Evolutionary conservation across 2,113 vertebrate species (phyloP), one percentile per base, ranked within the genome.

Genomic region (Eclectus roratus): DNA sequence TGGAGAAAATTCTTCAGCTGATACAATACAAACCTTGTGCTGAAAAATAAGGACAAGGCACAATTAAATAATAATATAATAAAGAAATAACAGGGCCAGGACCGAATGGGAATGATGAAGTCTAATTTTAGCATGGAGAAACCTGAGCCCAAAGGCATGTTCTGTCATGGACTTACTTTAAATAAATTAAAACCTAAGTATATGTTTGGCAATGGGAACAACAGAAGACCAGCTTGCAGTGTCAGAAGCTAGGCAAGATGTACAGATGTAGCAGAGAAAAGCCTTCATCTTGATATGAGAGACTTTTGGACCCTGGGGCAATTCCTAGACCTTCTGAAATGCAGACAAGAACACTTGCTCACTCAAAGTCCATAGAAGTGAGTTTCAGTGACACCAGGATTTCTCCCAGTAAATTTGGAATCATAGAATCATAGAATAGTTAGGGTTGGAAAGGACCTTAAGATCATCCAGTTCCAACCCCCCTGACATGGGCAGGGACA

Each of bases 21-120:
- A 98, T 79, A 99, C 94, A 43, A 99, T 95, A 68, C 98, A 99
- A 74, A 99, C 84, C 89, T 98, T 99, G 95, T 99, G 97, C 99
- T 99, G 94, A 81, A 89, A 93, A 95, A 79, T 19, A 96, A 95
- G 52, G n/a, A 85, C 11, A 80, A 87, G 28, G 19, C 31, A 80
- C 29, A 85, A 69, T 55, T 81, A 78, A 73, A 37, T 65, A 27
- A 33, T 58, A 28, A 25, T 37, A 76, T 19, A 0, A 4, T 27
- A 88, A 85, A 4, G 23, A 88, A 85, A 46, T 13, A 80, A 80
- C 23, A 50, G 8, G 13, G 9, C 7, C 31, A 86, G 35, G 17
- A 23, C 31, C 21, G 29, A 73, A 53, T 1, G 1, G 49, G 60
- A 73, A 91, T 13, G 46, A 28, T 14, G 41, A 49, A 56, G 17